Base-by-base conservation (phyloP, 2,888 invertebrate species). In the Phymatocera aterrima region DNA sequence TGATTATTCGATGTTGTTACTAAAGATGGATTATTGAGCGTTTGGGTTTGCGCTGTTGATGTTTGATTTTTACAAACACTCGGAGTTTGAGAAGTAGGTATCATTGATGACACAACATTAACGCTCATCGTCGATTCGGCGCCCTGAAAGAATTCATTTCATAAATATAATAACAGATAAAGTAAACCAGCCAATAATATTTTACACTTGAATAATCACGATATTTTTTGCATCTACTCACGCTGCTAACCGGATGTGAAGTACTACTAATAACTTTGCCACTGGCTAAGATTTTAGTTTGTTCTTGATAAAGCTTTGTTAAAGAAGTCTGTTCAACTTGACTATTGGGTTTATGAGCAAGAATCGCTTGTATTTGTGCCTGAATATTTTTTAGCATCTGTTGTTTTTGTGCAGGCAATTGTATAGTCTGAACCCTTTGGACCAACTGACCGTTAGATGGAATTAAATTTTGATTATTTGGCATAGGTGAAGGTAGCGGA, bases 361-460 rank as follows among this genome's bases (percentile, higher is more conserved):
- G 92, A 77, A 96, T 90, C 70, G 93, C 92, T 86, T 94, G 94
- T 77, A 96, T 95, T 89, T 95, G 95, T 84, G 93, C 91, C 57
- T 89, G 89, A 80, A 88, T 88, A 78, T 83, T 88, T 74, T 88
- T 87, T 12, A 90, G 87, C 83, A 94, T 91, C 87, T 94, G 94
- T 86, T 95, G 95, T 85, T 95, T 95, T 84, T 95, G 95, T 12
- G 94, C 94, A 18, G 95, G 95, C 70, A 96, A 89, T 85, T 95
- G 95, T 82, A 95, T 95, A 10, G 95, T 95, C 86, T 95, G 95
- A 77, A 95, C 94, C 80, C 94, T 92, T 80, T 94, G 94, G 78
- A 87, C 89, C 85, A 88, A 88, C 86, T 86, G 90, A 12, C 87
- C 87, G 64, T 86, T 87, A n/a, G 89, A 84, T 31, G 88, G 83